Evolutionary conservation across 2,888 invertebrate genomes (phyloP), one percentile per base, ranked within the genome.

Genomic region (Synergus laeviventris): DNA sequence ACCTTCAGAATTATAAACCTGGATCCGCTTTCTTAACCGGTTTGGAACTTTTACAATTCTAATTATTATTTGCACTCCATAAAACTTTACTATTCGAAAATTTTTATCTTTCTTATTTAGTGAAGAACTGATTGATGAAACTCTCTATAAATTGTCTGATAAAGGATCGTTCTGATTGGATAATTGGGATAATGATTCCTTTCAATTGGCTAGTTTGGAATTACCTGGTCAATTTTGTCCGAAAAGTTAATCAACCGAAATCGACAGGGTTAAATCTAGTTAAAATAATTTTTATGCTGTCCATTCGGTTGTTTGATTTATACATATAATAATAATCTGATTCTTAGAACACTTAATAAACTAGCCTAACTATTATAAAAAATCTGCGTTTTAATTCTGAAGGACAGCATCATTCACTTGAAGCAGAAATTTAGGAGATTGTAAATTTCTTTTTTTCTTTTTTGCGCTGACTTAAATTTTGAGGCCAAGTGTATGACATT

Each of bases 141-240:
- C 31, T 31, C 5, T 31, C 7, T 31, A 31, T 31, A 5, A 31
- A 31, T 31, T 31, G 7, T 31, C 31, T 31, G 54, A 60, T 2
- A 12, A 60, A 60, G 21, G 31, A 60, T 3, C 60, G 60, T 60
- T 60, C 24, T 60, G 31, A 60, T 60, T 60, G 24, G 24, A 60
- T 60, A 31, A 60, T 60, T 60, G 11, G 31, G 3, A 12, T 60
- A 60, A 60, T 60, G 31, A 60, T 31, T 60, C 11, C 16, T 16
- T 12, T 60, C 60, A 60, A 60, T 60, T 60, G 60, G 24, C 24
- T 21, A 7, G 18, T 59, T 59, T 18, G 59, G 21, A 59, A 59
- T 59, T 59, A 59, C 31, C 60, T 60, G 31, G 8, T n/a, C 36
- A 36, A 61, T 61, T 61, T 61, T 61, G 36, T 31, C 61, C 24